These are phyloP conservation scores for Unio delphinus DNA, from an alignment of 2,888 invertebrate species.

Conservation along the genomic window DNA sequence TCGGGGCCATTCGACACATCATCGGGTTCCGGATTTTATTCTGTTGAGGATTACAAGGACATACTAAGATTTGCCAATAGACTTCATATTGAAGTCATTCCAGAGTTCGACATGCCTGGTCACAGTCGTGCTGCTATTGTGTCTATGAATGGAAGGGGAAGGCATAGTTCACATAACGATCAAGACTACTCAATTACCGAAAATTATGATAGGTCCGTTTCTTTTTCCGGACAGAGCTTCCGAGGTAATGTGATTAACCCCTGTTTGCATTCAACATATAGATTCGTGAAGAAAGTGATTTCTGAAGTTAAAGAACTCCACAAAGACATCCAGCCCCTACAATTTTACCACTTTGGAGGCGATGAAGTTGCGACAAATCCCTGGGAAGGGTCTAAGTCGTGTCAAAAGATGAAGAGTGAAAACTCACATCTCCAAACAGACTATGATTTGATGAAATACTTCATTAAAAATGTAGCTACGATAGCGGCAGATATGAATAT, in stretches of 20 bases:
- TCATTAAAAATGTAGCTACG: constrained; percentile 18
- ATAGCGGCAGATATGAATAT: constrained; percentile 13
- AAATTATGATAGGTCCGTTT: constrained; percentile 43
- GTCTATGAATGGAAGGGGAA: constrained; percentile 52
- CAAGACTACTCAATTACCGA: constrained; percentile 50
- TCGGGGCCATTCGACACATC: constrained; percentile 47
- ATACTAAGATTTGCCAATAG: constrained; percentile 58
- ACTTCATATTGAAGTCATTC: constrained; percentile 61
- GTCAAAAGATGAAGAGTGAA: constrained; percentile 25
- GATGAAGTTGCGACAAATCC: constrained; percentile 57
- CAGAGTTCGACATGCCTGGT: constrained; percentile 68
- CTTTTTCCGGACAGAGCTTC: constrained; percentile 59
- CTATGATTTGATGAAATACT: constrained; percentile 26
- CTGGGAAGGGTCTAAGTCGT: constrained; percentile 47
- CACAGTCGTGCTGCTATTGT: constrained; percentile 63
- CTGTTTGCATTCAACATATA: constrained; percentile 59
- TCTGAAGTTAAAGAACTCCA: constrained; percentile 44
- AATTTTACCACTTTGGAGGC: constrained; percentile 58
- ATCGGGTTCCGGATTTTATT: constrained; percentile 58
- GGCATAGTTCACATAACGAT: constrained; percentile 25
- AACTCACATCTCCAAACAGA: constrained; percentile 15
- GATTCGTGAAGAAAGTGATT: constrained; percentile 53
- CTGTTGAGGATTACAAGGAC: constrained; percentile 57
- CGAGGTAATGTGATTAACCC: constrained; percentile 64
- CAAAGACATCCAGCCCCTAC: constrained; percentile 46